Evolutionary conservation across 2,888 invertebrate genomes (phyloP), one percentile per base, ranked within the genome.

Genomic region (Campoletis raptor): DNA sequence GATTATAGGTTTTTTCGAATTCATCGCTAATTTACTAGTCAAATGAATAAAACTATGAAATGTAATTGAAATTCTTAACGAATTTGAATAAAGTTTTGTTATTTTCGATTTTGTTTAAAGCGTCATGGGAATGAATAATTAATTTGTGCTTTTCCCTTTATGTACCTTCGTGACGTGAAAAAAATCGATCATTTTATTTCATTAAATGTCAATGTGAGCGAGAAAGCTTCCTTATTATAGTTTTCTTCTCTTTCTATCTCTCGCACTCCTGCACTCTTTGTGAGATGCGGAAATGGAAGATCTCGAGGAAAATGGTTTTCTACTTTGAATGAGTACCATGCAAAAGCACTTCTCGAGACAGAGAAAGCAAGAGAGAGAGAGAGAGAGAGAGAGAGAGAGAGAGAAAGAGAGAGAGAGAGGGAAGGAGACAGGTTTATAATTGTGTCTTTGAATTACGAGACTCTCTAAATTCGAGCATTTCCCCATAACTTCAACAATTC

Each of bases 391-490:
- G 15, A 30, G n/a, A 52, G 48, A 52, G 48, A 52, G 18, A 52
- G 48, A 42, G 42, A 52, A 18, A 52, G 48, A 48, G 48, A 18
- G 18, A 18, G 18, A 48, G 48, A 48, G 48, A 18, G 18, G 2
- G 18, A 9, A 18, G 15, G 30, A 30, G 61, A 61, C 15, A 61
- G 15, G 30, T 30, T 61, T 30, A 61, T 61, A 61, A 61, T 61
- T 61, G 61, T 61, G 24, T 61, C 61, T 61, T 61, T 15, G 30
- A 61, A 7, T 61, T 61, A 61, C 61, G 30, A 61, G 61, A 61
- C 15, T 30, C 54, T 54, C 61, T 15, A 15, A 61, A 61, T 61
- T 61, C 30, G 4, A 61, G 15, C 61, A 15, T 61, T 61, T 61
- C 30, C 30, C 30, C 61, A 61, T 61, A 61, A 61, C 61, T 30